Conservation (phyloP, 2,797 vertebrate genomes). For the Microtus californicus region DNA sequence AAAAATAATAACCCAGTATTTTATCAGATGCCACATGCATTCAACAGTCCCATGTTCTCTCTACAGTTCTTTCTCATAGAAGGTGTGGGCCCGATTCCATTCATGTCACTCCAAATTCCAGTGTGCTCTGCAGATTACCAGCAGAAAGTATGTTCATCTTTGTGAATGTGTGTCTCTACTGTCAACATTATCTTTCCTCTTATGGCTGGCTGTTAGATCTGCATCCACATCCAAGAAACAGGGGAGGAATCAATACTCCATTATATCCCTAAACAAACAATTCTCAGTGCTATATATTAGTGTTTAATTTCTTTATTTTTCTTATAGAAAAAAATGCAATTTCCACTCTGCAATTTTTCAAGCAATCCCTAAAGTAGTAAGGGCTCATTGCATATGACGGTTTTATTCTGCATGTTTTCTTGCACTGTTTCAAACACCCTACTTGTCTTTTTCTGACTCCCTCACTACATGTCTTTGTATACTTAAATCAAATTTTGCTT, state of each 20-base stretch:
- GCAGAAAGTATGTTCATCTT: no score
- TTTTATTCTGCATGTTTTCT: not conserved
- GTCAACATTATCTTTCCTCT: not conserved
- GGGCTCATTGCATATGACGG: fast-evolving
- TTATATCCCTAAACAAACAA: not conserved
- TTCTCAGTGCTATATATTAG: not conserved
- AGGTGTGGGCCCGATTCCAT: not conserved
- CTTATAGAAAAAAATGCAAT: not conserved
- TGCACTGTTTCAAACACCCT: not conserved
- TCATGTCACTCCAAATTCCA: not conserved
- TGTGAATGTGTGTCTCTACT: not conserved
- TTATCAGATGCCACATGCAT: not conserved
- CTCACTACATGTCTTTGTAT: not conserved
- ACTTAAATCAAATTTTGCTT: not conserved
- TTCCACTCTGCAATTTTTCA: not conserved
- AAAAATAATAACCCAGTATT: not conserved
- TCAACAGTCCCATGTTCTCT: no score
- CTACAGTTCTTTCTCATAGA: not conserved
- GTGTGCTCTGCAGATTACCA: not conserved
- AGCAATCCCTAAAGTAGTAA: not conserved
- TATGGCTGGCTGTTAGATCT: not conserved
- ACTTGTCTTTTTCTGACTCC: not conserved
- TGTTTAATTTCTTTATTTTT: not conserved
- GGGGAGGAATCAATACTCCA: not conserved
- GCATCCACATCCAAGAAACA: not conserved